Evolutionary conservation across 2,797 vertebrate genomes (phyloP), one percentile per base, ranked within the genome.

Genomic region (Channallabes apus): DNA sequence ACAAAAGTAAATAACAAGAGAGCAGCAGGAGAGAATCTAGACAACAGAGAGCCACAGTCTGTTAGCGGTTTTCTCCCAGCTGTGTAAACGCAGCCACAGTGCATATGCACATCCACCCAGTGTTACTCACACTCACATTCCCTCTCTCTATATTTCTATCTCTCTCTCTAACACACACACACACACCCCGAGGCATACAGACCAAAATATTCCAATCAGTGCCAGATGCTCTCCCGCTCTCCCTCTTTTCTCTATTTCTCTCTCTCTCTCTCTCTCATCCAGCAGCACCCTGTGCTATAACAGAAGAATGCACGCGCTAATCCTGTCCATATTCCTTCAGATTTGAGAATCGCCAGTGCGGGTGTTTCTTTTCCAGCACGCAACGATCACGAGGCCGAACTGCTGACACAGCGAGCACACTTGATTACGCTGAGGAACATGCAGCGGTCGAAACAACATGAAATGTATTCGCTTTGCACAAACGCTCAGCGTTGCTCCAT

Each of bases 151-250:
- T 46, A 46, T 46, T 46, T 4, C 68, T 22, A 8, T 18, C 29
- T 17, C 29, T 9, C 68, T 3, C 68, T 20, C 32, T 27, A 68
- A 83, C 58, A 87, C 69, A 61, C 71, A 84, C 69, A 88, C 80
- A 84, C 76, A 71, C 71, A 79, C 85, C 77, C n/a, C 46, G 59
- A 62, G 77, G 51, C 62, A 83, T 78, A 58, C 56, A 82, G 27
- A 69, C 77, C 80, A 85, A 92, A 90, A 84, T 88, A 89, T 92
- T 93, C 89, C 92, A 92, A 93, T 92, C 91, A 92, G 86, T 91
- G 90, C 90, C 93, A 93, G 91, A 91, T 86, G 82, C 82, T 86
- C 71, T 7, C 56, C 67, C 71, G 79, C 72, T 27, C n/a, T 71
- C 64, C 84, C 27, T 56, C 41, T 79, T 22, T 4, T 51, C 41